Evolutionary conservation across 2,113 vertebrate genomes (phyloP), one percentile per base, ranked within the genome.

Genomic region (Cinclus cinclus): DNA sequence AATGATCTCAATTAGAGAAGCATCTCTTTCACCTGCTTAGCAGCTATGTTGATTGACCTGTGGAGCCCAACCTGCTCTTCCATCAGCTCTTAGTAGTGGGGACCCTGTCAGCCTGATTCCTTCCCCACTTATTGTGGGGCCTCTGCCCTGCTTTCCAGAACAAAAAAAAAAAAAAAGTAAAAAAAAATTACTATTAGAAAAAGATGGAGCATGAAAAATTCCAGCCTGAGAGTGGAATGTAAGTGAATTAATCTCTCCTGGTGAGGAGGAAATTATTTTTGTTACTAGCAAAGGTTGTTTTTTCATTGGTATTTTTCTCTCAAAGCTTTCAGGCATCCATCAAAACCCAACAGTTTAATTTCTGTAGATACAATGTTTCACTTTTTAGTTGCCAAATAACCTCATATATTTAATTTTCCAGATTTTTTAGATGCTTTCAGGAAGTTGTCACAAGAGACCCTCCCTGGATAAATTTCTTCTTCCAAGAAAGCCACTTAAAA

Each of bases 211-310:
- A 75, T 60, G 73, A 95, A 69, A 39, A 92, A 93, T 97, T 93
- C 62, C 90, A 96, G 75, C 64, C 92, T 81, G 64, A 91, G 73
- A 94, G 64, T 50, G 14, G 69, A 92, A 87, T 92, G 69, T 56
- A 83, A 95, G 92, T n/a, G 89, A 94, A 94, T 90, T 94, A 95
- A 94, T 96, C 73, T 95, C 89, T 95, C 91, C 77, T 89, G 83
- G 91, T 95, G 94, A 95, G 83, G 83, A 91, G 69, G 83, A 95
- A 97, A 92, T 95, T 91, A 92, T 95, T 97, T 96, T 92, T 93
- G 86, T 97, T 93, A 49, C 83, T 75, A 68, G 83, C 28, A 94
- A 94, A 87, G 52, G 81, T 92, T 95, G 89, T 84, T 95, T 96
- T 78, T 95, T 75, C 81, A 56, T 69, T 53, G 86, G 77, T 94